phyloP scores from a whole-genome alignment of 2,113 vertebrate species.

The Bagarius yarrelli region DNA sequence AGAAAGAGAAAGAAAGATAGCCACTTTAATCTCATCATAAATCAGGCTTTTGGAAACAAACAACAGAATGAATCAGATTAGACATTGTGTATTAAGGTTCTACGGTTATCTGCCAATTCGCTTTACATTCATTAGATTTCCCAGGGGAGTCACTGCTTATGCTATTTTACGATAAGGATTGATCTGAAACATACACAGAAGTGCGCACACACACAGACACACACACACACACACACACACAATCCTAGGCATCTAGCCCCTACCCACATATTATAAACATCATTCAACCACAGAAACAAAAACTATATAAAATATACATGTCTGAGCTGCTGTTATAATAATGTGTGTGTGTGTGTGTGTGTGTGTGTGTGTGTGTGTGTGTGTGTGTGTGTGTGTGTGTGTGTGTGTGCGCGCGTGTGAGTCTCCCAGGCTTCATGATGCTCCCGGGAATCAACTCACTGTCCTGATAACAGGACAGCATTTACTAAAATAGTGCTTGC shows the following conservation, averaged over 20 bases:
- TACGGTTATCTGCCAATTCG: constrained; percentile 16
- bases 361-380: constrained; percentile 10
- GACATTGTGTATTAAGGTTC: not conserved
- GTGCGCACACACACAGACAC: not conserved
- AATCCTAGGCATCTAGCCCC: too few species aligned
- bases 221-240: not conserved
- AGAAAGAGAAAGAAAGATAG: not conserved
- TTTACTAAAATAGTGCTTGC: constrained; percentile 1
- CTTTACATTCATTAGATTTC: constrained; percentile 25
- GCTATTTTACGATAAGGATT: not conserved
- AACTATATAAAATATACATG: not conserved
- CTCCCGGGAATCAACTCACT: constrained; percentile 30
- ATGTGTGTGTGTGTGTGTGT: too few species aligned
- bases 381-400: constrained; percentile 29
- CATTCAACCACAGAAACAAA: not conserved
- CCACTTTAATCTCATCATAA: not conserved
- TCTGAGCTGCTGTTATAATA: not conserved
- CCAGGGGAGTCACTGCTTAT: not conserved
- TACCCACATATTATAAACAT: not conserved
- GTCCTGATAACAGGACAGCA: constrained; percentile 12
- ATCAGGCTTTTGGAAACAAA: constrained; percentile 1
- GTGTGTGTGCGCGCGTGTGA: constrained; percentile 33
- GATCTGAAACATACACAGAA: constrained; percentile 4
- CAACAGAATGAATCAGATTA: constrained; percentile 15
- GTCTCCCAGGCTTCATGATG: constrained; percentile 15